phyloP scores from a whole-genome alignment of 2,888 invertebrate genomes.

The Neoaliturus tenellus region DNA sequence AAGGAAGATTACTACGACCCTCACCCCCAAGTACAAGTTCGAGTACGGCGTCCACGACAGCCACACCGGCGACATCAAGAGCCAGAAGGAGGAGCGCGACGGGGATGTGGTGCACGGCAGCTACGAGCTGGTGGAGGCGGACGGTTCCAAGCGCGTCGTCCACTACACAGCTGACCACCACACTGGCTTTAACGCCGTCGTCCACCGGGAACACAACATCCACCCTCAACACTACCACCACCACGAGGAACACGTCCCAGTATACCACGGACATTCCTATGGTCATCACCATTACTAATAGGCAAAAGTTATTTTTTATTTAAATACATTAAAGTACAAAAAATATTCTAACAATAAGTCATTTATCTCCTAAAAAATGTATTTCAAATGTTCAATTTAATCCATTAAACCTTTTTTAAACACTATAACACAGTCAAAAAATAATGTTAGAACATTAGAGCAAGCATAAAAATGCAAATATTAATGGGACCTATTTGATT shows the following conservation, averaged over 20 bases:
- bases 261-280: background rate
- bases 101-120: slow-evolving; percentile 30
- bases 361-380: too few species aligned
- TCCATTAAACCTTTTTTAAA: too few species aligned
- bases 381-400: too few species aligned
- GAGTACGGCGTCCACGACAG: slow-evolving; percentile 48
- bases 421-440: too few species aligned
- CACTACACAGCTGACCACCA: slow-evolving; percentile 42
- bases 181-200: slow-evolving; percentile 41
- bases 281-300: slow-evolving; percentile 2
- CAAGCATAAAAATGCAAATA: too few species aligned
- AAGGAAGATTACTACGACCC: slow-evolving; percentile 42
- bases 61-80: slow-evolving; percentile 41
- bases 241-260: background rate
- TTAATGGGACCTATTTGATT: too few species aligned
- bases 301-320: too few species aligned
- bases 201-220: slow-evolving; percentile 43
- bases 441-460: too few species aligned
- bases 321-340: too few species aligned
- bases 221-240: slow-evolving; percentile 40
- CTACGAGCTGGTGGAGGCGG: slow-evolving; percentile 46
- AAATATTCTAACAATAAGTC: too few species aligned
- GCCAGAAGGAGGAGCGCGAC: slow-evolving; percentile 46
- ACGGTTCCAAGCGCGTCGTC: slow-evolving; percentile 39
- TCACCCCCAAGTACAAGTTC: slow-evolving; percentile 48